These are phyloP conservation scores for Notodonta dromedarius DNA, from an alignment of 2,888 invertebrate species.

Conservation along the genomic window DNA sequence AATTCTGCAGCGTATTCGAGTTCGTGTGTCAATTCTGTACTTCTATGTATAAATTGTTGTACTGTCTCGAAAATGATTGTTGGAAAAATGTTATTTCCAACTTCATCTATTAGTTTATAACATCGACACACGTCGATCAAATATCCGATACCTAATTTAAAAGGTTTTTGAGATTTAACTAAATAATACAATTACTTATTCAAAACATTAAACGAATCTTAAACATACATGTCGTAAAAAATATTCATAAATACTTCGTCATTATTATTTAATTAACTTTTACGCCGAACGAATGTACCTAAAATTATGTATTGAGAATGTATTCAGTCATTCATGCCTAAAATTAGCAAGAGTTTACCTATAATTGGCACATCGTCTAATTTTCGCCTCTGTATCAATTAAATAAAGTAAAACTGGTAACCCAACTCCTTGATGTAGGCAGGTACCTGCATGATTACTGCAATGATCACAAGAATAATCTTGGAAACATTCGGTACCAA, in stretches of 20 bases:
- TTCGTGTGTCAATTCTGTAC: constrained; percentile 42
- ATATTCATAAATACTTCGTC: constrained; percentile 40
- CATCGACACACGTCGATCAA: neutral
- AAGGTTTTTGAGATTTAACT: constrained; percentile 45
- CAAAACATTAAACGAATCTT: constrained; percentile 38
- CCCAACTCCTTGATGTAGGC: constrained; percentile 21
- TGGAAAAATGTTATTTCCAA: constrained; percentile 17
- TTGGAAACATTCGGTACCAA: neutral
- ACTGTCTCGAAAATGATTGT: constrained; percentile 35
- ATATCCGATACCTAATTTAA: constrained; percentile 37
- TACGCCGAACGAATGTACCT: constrained; percentile 27
- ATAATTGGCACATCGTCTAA: constrained; percentile 52
- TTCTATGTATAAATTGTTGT: constrained; percentile 29
- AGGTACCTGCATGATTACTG: neutral
- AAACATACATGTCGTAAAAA: constrained; percentile 42
- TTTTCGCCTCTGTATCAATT: constrained; percentile 37
- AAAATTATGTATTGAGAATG: constrained; percentile 43
- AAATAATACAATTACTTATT: constrained; percentile 39
- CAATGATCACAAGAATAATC: neutral
- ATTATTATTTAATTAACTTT: constrained; percentile 25
- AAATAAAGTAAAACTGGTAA: constrained; percentile 31
- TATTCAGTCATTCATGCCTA: constrained; percentile 48
- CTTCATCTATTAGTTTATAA: too few relatives aligned
- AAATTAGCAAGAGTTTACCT: constrained; percentile 42
- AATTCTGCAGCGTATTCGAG: constrained; percentile 62